phyloP scores from a whole-genome alignment of 2,888 invertebrate genomes.

The Stratiomys singularior region DNA sequence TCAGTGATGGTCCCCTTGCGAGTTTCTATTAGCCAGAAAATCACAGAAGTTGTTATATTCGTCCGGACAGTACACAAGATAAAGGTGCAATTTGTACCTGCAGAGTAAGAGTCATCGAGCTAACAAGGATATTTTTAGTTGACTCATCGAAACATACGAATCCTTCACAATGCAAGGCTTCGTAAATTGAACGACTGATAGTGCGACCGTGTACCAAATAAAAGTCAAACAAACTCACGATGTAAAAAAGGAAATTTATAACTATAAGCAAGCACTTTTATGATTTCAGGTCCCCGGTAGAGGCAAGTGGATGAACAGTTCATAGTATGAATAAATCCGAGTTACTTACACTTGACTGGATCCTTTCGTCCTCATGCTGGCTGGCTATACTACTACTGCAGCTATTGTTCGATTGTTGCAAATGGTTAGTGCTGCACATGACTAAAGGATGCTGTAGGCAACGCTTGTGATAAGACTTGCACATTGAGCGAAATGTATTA shows the following conservation, averaged over 20 bases:
- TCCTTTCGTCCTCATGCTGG: not conserved
- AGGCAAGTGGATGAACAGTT: not conserved
- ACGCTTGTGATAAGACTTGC: not conserved
- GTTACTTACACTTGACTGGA: conserved; percentile 13
- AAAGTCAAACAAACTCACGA: conserved; percentile 12
- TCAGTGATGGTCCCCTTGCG: not conserved
- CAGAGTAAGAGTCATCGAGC: not conserved
- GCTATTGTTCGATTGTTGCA: conserved; percentile 8
- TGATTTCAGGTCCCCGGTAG: not conserved
- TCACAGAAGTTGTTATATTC: conserved; percentile 1
- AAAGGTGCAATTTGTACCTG: not conserved
- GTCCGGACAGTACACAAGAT: not conserved
- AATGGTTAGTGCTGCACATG: conserved; percentile 20
- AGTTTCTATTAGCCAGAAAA: not conserved
- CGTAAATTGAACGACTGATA: not conserved
- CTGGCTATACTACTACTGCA: not conserved
- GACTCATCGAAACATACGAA: conserved; percentile 26
- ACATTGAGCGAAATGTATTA: conserved; percentile 7
- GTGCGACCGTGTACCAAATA: not conserved
- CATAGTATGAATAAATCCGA: not conserved
- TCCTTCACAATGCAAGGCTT: not conserved
- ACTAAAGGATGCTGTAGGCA: not conserved
- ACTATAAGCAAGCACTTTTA: conserved; percentile 18
- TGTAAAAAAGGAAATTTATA: conserved; percentile 12
- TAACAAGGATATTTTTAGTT: conserved; percentile 16